These are phyloP conservation scores for Rhyacophila brunnea DNA, from an alignment of 1,140 invertebrate species.

Conservation along the genomic window DNA sequence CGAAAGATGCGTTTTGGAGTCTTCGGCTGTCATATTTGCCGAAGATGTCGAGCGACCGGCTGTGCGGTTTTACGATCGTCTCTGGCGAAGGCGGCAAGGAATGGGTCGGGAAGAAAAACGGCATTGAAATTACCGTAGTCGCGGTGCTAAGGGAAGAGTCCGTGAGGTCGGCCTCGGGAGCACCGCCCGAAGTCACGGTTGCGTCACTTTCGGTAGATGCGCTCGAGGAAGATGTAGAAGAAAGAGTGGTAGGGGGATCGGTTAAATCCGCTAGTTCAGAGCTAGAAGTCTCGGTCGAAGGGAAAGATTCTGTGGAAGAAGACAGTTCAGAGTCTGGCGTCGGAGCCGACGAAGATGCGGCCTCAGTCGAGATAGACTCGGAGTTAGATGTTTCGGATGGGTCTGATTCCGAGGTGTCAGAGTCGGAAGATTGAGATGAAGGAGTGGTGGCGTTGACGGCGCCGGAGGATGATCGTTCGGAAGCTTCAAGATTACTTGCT, in stretches of 20 bases:
- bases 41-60: conserved; percentile 5
- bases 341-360: conserved; percentile 4
- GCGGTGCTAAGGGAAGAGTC: conserved; percentile 42
- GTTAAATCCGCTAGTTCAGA: conserved; percentile 2
- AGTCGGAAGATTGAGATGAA: background rate
- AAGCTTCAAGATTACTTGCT: conserved; percentile 24
- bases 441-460: conserved; percentile 4
- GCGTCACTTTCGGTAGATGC: background rate
- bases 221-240: conserved; percentile 13
- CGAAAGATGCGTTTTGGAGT: background rate
- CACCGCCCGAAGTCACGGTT: background rate
- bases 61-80: conserved; percentile 27
- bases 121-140: conserved; percentile 46
- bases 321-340: conserved; percentile 12
- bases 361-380: conserved; percentile 4
- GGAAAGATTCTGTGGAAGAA: conserved; percentile 15
- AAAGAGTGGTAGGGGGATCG: background rate
- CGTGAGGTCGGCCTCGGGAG: conserved; percentile 32
- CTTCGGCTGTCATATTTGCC: conserved; percentile 27
- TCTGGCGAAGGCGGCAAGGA: conserved; percentile 22
- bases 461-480: conserved; percentile 17
- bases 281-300: conserved; percentile 5
- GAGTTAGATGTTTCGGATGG: conserved; percentile 1
- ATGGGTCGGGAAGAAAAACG: conserved; percentile 32
- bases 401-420: background rate